Evolutionary conservation across 2,888 invertebrate genomes (phyloP).

Genomic region (Tiliacea aurago): DNA sequence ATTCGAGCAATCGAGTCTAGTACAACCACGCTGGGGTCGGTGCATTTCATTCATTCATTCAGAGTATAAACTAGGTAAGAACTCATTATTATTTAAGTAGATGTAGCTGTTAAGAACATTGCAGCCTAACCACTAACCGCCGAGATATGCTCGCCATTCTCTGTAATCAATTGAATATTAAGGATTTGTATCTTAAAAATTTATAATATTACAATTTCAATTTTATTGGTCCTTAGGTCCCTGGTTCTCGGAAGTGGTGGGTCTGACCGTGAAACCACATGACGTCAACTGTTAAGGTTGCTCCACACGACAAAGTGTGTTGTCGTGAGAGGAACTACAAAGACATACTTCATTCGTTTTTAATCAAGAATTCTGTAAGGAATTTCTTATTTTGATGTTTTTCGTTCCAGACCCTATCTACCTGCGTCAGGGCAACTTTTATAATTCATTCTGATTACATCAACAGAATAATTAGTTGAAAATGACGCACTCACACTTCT

Average conservation of each 20-base stretch:
- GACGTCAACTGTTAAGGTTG: slow-evolving; percentile 71
- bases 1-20: no score
- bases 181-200: neutral
- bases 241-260: slow-evolving; percentile 53
- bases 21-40: no score
- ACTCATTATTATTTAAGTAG: slow-evolving; percentile 29
- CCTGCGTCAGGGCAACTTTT: slow-evolving; percentile 11
- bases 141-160: slow-evolving; percentile 18
- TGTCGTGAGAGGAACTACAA: slow-evolving; percentile 12
- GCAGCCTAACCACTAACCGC: slow-evolving; percentile 18
- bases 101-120: slow-evolving; percentile 9
- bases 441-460: slow-evolving; percentile 11
- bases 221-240: slow-evolving; percentile 19
- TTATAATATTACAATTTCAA: slow-evolving; percentile 32
- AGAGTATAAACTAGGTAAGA: slow-evolving; percentile 8
- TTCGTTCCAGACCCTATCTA: neutral
- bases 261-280: slow-evolving; percentile 65
- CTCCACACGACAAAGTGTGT: slow-evolving; percentile 23
- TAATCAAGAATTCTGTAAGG: slow-evolving; percentile 17
- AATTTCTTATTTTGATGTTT: slow-evolving; percentile 10
- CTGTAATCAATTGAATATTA: slow-evolving; percentile 31
- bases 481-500: slow-evolving; percentile 8
- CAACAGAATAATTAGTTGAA: neutral
- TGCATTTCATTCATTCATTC: no score
- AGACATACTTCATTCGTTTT: slow-evolving; percentile 14